Conservation (phyloP, 2,113 vertebrate genomes). For the Lipotes vexillifer region DNA sequence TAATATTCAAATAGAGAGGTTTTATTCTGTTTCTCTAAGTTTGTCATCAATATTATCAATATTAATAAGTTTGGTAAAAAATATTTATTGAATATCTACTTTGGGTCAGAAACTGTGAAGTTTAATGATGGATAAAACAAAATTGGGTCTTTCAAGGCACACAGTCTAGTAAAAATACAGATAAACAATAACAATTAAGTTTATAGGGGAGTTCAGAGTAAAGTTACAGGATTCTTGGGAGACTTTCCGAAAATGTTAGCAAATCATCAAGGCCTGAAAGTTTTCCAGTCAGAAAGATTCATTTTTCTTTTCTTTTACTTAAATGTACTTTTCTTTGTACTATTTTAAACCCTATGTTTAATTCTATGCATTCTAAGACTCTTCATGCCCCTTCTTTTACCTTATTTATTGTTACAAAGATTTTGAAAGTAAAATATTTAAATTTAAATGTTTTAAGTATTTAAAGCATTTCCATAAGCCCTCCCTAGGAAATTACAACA, state of each 20-base stretch:
- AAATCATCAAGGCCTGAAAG: not conserved
- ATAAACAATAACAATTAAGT: not conserved
- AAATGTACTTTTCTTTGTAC: not conserved
- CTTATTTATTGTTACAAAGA: not conserved
- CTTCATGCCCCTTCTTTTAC: not conserved
- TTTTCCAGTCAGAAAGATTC: not conserved
- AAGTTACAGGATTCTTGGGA: not conserved
- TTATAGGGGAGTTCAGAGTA: not conserved
- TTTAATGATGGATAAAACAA: constrained; percentile 9
- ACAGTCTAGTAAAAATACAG: not conserved
- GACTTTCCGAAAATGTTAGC: not conserved
- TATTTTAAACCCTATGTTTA: not conserved
- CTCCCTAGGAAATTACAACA: not conserved
- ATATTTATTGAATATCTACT: not conserved
- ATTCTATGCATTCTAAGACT: not conserved
- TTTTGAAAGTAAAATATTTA: constrained; percentile 28
- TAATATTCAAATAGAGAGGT: not conserved
- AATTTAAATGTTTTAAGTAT: not conserved
- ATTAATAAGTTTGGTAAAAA: constrained; percentile 2
- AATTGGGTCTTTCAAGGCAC: not conserved
- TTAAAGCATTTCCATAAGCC: not conserved
- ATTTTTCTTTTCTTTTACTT: not conserved
- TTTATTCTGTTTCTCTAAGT: not conserved
- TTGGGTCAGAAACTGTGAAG: not conserved
- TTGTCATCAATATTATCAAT: not conserved